Evolutionary conservation across 35 echinoderm and acorn worm genomes (phyloP), one percentile per base, ranked within the genome.

Genomic region (Diadema setosum): DNA sequence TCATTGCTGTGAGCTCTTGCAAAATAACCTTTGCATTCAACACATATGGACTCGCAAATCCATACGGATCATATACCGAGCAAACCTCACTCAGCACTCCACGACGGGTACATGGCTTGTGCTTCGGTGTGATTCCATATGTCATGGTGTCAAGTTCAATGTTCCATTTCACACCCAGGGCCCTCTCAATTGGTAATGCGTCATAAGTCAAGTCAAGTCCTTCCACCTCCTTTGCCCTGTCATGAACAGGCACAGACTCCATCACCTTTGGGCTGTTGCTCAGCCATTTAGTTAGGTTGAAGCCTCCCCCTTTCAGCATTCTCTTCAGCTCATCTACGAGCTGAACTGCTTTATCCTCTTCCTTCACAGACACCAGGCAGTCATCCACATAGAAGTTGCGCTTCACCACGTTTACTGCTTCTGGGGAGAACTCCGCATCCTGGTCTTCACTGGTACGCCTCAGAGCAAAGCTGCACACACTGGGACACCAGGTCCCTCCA

Each of bases 211-310:
- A 70, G 23, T 94, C 92, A 26, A 90, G 65, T 1, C 70, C 86
- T 31, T 90, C 90, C 1, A 63, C 87, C 23, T 82, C 39, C 11
- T 91, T 91, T 0, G 75, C 83, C 34, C 73, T 63, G 2, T 90
- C 88, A 44, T 91, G 42, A 6, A 37, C 26, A 2, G 83, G 83
- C 0, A 85, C 39, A 9, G 50, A 85, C 58, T 93, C 61, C 36
- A 89, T 29, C 0, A 93, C 86, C 9, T n/a, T 6, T 56, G 70
- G 17, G 34, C 50, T 60, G 61, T 89, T 89, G 25, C 91, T 93
- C 3, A 93, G 15, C 91, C 91, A 93, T 42, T 88, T 93, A 12
- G 86, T 83, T n/a, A 93, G 59, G 42, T 45, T 82, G 59, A 93
- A 89, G 12, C 84, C 78, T 46, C 91, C 90, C 80, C 60, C 50